A percentile compares a stretch with the other conserved stretches of the same genome.
These are phyloP conservation scores for Drosophila cognata DNA, from an alignment of 2,888 invertebrate species.

Conservation along the genomic window DNA sequence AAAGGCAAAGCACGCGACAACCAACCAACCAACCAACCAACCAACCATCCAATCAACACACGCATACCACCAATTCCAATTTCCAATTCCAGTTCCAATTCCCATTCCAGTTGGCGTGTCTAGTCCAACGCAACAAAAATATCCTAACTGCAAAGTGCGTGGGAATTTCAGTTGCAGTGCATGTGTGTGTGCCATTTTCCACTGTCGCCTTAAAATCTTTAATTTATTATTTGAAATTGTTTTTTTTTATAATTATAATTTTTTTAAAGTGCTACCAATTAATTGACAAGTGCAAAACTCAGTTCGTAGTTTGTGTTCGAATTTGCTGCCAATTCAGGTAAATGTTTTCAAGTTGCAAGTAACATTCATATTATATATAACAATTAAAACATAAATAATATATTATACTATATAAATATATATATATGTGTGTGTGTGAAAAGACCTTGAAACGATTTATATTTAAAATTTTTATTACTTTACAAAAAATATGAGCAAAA, in stretches of 20 bases:
- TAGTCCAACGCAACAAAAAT: slow-evolving; percentile 9
- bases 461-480: slow-evolving; percentile 4
- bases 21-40: slow-evolving; percentile 53
- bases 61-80: not conserved
- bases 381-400: not conserved
- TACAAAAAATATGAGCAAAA: slow-evolving; percentile 5
- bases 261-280: slow-evolving; percentile 22
- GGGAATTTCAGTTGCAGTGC: slow-evolving; percentile 20
- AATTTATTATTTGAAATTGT: not conserved
- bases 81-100: slow-evolving; percentile 11
- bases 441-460: slow-evolving; percentile 24
- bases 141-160: slow-evolving; percentile 21
- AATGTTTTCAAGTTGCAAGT: not conserved
- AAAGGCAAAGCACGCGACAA: slow-evolving; percentile 78
- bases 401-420: not conserved
- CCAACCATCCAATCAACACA: slow-evolving; percentile 44
- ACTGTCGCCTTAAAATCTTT: slow-evolving; percentile 1
- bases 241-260: slow-evolving; percentile 7
- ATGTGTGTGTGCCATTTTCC: slow-evolving; percentile 17
- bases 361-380: not conserved
- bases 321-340: slow-evolving; percentile 18
- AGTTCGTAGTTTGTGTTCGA: not conserved
- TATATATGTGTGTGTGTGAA: not conserved
- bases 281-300: slow-evolving; percentile 8
- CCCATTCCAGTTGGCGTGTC: not conserved